Evolutionary conservation across 1,140 invertebrate genomes (phyloP).

Genomic region (Macrocentrus cingulum): DNA sequence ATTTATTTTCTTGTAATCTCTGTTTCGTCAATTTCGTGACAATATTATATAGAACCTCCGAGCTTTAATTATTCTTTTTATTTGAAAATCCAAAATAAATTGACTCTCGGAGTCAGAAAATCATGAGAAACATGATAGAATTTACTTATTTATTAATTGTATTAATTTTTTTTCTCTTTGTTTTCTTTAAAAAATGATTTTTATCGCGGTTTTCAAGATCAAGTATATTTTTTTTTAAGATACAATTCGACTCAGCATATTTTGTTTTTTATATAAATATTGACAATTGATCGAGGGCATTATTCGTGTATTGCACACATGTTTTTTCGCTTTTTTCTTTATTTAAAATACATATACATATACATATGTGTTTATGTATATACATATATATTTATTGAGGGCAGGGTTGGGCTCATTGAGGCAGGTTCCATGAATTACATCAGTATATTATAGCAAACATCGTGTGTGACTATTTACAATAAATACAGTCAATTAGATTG

Average conservation of each 20-base stretch:
- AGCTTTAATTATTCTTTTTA: conserved; percentile 2
- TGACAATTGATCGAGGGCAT: conserved; percentile 16
- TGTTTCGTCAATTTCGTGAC: conserved; percentile 30
- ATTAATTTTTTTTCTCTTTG: conserved; percentile 16
- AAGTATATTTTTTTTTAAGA: background rate
- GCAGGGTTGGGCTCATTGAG: conserved; percentile 34
- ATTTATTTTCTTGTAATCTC: conserved; percentile 20
- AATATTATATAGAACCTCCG: conserved; percentile 4
- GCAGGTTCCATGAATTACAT: conserved; percentile 51
- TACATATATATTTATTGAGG: conserved; percentile 11
- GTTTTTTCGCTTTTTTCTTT: background rate
- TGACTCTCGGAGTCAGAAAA: conserved; percentile 24
- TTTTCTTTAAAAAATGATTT: conserved; percentile 7
- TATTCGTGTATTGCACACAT: conserved; percentile 13
- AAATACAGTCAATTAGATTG: conserved; percentile 55
- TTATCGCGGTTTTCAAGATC: conserved; percentile 1
- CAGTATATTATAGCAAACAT: conserved; percentile 57
- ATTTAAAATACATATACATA: conserved; percentile 1
- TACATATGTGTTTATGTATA: conserved; percentile 12
- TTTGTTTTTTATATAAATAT: conserved; percentile 12
- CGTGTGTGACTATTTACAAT: conserved; percentile 57
- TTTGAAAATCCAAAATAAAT: conserved; percentile 30
- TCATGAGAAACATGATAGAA: background rate
- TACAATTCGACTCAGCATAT: conserved; percentile 5
- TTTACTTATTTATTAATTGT: conserved; percentile 10